phyloP scores from a whole-genome alignment of 2,797 vertebrate genomes.

The Trichosurus vulpecula region DNA sequence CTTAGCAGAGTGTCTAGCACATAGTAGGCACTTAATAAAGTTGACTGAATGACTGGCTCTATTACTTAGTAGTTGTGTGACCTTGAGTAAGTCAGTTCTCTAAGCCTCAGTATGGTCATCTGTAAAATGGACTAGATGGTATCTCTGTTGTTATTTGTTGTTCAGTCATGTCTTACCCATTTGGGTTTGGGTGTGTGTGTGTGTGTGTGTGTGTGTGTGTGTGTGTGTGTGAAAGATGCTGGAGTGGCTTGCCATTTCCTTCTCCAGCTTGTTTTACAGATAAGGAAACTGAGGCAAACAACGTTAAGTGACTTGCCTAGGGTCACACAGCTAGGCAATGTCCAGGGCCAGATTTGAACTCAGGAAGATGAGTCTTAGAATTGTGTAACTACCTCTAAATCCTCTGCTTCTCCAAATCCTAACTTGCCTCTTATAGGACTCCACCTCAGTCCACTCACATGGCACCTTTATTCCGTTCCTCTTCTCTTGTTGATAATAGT shows the following conservation, averaged over 20 bases:
- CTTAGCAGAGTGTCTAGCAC: neutral
- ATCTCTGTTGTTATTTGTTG: neutral
- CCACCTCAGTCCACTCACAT: neutral
- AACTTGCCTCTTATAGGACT: neutral
- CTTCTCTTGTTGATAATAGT: neutral
- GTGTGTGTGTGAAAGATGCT: neutral
- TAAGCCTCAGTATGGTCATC: neutral
- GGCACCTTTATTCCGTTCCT: neutral
- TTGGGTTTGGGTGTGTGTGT: neutral
- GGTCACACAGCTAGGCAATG: too few species aligned
- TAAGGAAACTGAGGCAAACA: too few species aligned
- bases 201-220: too few species aligned
- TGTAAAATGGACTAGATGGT: neutral
- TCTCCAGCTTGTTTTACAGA: neutral
- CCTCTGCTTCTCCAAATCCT: neutral
- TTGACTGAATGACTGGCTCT: neutral
- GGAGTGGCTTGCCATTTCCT: neutral
- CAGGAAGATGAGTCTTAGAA: neutral
- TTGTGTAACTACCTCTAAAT: neutral
- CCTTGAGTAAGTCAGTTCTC: neutral
- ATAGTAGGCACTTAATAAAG: neutral
- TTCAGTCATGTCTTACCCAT: neutral
- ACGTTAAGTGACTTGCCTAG: too few species aligned
- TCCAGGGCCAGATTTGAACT: too few species aligned
- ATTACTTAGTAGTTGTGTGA: neutral